Base-by-base conservation (phyloP, 2,797 vertebrate genomes). In the Miichthys miiuy region DNA sequence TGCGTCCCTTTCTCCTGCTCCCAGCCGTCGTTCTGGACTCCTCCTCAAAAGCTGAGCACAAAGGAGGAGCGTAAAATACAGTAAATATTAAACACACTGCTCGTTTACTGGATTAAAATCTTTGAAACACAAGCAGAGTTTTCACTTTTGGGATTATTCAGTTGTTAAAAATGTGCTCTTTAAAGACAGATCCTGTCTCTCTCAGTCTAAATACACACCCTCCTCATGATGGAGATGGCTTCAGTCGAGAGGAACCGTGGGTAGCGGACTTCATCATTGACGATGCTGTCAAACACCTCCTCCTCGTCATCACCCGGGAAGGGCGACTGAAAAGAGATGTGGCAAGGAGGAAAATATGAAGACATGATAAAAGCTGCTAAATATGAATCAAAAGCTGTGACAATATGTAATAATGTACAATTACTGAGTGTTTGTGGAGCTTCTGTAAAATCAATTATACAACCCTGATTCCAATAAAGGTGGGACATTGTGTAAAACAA, bases 251-350 rank as follows among this genome's bases (percentile, higher is more conserved):
- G 96, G 89, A 99, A 99, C 50, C 97, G 93, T 76, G 98, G 98
- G 87, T 99, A 99, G 81, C 98, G 96, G 79, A 99, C 98, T 96
- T 99, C 98, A 89, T 99, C 98, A 47, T 99, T 99, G 87, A 99
- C 98, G 82, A 99, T 99, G 94, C 98, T 99, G 96, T 99, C 98
- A 83, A 99, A 99, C 83, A 99, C 98, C 83, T 99, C 98, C 83
- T 99, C 98, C 94, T 99, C 98, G 80, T 99, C 98, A 71, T 99
- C 98, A 55, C 98, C 98, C 68, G 98, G 98, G 87, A 99, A 99
- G 18, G 98, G 98, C 65, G 98, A 99, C 98, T 99, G 87, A 58
- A 61, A 52, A 58, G 27, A 80, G 21, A 58, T 0, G 10, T 0
- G 54, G 3, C 21, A 11, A 54, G 6, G 62, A 2, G 6, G 20